These are phyloP conservation scores for Tromatobia lineatoria DNA, from an alignment of 2,888 invertebrate species.

Conservation along the genomic window DNA sequence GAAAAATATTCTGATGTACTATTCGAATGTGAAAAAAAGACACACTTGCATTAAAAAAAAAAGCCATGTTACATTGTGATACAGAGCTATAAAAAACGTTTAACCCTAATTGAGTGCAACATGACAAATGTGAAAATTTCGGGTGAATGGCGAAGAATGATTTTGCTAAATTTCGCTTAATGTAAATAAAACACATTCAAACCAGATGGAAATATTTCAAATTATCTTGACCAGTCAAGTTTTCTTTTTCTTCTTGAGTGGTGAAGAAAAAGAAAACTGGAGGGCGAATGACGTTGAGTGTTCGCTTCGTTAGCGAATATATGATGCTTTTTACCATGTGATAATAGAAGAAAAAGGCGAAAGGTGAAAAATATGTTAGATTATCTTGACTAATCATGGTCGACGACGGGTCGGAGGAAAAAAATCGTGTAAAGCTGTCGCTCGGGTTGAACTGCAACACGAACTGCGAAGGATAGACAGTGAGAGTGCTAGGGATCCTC, in stretches of 20 bases:
- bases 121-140: too few relatives aligned
- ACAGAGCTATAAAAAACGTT: too few relatives aligned
- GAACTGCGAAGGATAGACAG: conserved; percentile 62
- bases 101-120: too few relatives aligned
- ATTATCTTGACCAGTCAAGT: too few relatives aligned
- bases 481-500: conserved; percentile 55
- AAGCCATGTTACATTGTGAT: conserved; percentile 49
- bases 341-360: background rate
- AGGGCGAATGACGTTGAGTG: background rate
- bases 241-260: too few relatives aligned
- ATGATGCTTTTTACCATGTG: conserved; percentile 32
- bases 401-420: conserved; percentile 8
- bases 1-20: conserved; percentile 24
- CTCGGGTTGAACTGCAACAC: conserved; percentile 54
- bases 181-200: too few relatives aligned
- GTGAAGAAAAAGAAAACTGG: background rate
- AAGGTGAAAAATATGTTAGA: conserved; percentile 54
- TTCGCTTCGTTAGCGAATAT: conserved; percentile 8
- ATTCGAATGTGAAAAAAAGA: conserved; percentile 15
- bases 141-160: too few relatives aligned
- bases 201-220: too few relatives aligned
- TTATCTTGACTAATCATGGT: conserved; percentile 53
- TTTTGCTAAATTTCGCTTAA: too few relatives aligned
- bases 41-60: background rate
- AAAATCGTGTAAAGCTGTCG: conserved; percentile 48